Evolutionary conservation across 37 sponge, comb jelly and placozoan genomes (phyloP).

Genomic region (Tethya wilhelma): DNA sequence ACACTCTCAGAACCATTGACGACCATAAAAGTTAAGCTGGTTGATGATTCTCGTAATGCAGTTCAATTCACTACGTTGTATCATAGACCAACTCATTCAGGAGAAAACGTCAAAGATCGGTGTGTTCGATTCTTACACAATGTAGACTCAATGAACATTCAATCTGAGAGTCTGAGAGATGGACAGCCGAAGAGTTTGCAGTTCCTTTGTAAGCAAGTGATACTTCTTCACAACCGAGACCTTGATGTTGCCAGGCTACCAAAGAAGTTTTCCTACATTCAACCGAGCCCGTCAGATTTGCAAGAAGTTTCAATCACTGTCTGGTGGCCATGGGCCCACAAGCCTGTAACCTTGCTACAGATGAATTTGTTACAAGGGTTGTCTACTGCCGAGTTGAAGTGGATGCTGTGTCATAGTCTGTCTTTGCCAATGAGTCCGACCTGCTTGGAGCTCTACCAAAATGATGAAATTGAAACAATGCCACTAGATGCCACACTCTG

Average conservation of each 20-base stretch:
- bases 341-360: not conserved
- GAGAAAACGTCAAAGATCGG: too few relatives aligned
- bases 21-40: too few relatives aligned
- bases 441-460: conserved; percentile 32
- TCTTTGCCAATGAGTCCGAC: conserved; percentile 18
- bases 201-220: conserved; percentile 58
- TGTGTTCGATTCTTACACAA: too few relatives aligned
- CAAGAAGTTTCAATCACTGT: conserved; percentile 39
- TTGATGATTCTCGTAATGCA: too few relatives aligned
- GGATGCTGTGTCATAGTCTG: conserved; percentile 56
- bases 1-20: too few relatives aligned
- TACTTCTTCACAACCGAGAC: conserved; percentile 34
- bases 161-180: too few relatives aligned
- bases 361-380: conserved; percentile 50
- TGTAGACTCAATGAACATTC: conserved; percentile 3
- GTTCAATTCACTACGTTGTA: too few relatives aligned
- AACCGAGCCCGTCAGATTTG: not conserved
- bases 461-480: too few relatives aligned
- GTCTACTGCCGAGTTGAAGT: conserved; percentile 54
- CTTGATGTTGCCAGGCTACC: too few relatives aligned
- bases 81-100: too few relatives aligned
- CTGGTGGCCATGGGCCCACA: conserved; percentile 6
- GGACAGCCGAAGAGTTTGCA: conserved; percentile 2
- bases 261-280: conserved; percentile 1
- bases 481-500: conserved; percentile 9